Evolutionary conservation across 2,888 invertebrate species (phyloP), one percentile per base, ranked within the genome.

Genomic region (Melanostoma scalare): DNA sequence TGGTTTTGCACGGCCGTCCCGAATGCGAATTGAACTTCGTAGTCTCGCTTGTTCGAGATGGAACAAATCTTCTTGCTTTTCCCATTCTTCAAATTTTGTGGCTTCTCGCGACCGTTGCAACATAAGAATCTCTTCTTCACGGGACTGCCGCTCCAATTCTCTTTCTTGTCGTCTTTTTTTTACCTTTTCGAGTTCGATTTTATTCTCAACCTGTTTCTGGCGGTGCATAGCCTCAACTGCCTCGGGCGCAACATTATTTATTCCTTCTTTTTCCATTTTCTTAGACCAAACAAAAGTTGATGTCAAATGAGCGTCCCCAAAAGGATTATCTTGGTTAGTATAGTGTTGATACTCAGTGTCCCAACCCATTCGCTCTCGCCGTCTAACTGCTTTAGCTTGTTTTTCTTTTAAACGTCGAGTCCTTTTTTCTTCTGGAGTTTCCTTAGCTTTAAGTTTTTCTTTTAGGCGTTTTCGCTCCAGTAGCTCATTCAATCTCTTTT

Each of bases 301-400:
- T 4, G 98, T 94, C 46, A 99, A 93, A 88, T 98, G 97, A 0
- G 97, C 96, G 93, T 99, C 99, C 0, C 99, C 99, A 91, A 99
- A 99, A 0, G 99, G 99, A 92, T 99, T 99, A 91, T 99, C 99
- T 65, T 96, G 96, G 91, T 99, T 98, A 0, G 99, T 99, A 89
- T 99, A 99, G 89, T 98, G 97, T 81, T 98, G 94, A 89, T 98
- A 98, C 90, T 99, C 98, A 86, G 96, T 97, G 90, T 98, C 98
- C 98, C 98, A 98, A 4, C 98, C 98, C 98, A 98, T 98, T 86
- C 97, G 93, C 90, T 97, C 96, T 72, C 98, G 96, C 0, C 97
- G 92, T 81, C 94, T 94, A 1, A 96, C 93, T 90, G 98, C 98
- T 88, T 99, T 99, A 0, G 95, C 95, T 89, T 97, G 96, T 90